A percentile compares a stretch with the other conserved stretches of the same genome.
phyloP scores from a whole-genome alignment of 1,140 invertebrate species.

The Mylabris phalerata region DNA sequence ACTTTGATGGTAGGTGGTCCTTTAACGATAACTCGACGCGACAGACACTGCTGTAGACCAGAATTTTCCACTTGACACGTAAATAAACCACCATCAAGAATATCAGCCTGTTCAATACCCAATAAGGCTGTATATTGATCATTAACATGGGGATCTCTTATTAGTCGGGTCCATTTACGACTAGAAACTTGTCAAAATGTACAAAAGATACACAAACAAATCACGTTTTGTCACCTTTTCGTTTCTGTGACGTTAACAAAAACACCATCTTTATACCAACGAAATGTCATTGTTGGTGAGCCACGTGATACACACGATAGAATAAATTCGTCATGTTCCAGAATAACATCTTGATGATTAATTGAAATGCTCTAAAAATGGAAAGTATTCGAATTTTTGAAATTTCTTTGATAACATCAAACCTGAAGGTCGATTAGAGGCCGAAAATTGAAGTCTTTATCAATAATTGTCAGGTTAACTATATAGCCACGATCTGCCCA shows the following conservation, averaged over 20 bases:
- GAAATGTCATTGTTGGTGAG: slow-evolving; percentile 62
- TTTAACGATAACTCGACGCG: slow-evolving; percentile 57
- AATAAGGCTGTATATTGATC: slow-evolving; percentile 63
- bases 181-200: slow-evolving; percentile 15
- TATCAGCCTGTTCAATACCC: slow-evolving; percentile 57
- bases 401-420: too few relatives aligned
- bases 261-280: slow-evolving; percentile 74
- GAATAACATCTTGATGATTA: slow-evolving; percentile 57
- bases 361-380: slow-evolving; percentile 50
- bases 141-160: slow-evolving; percentile 40
- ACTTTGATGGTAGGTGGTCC: slow-evolving; percentile 62
- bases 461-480: slow-evolving; percentile 54
- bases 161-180: slow-evolving; percentile 54
- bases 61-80: slow-evolving; percentile 67
- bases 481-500: slow-evolving; percentile 56
- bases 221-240: slow-evolving; percentile 49
- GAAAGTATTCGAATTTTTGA: not conserved
- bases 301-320: slow-evolving; percentile 70
- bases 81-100: slow-evolving; percentile 63
- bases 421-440: slow-evolving; percentile 27
- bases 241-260: slow-evolving; percentile 64
- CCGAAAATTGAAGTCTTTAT: slow-evolving; percentile 29
- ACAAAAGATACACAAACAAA: too few relatives aligned
- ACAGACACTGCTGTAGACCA: slow-evolving; percentile 66
- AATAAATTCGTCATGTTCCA: slow-evolving; percentile 66